Percentiles rank a stretch among this genome's conserved stretches.
Conservation (phyloP, 2,113 vertebrate species). For the Poicephalus gulielmi region DNA sequence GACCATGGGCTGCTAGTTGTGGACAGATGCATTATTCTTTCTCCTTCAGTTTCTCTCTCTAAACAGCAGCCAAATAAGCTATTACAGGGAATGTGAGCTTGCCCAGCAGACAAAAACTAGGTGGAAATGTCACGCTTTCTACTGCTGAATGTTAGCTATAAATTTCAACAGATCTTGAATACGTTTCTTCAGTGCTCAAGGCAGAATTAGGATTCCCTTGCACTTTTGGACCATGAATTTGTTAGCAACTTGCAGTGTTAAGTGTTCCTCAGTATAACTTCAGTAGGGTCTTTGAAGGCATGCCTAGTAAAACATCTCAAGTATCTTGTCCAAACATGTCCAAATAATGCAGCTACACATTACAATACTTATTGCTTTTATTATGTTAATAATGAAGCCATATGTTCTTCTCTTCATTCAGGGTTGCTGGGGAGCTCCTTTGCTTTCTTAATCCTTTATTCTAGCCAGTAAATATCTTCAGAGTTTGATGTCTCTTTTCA, state of each 20-base stretch:
- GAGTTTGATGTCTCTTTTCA: background rate
- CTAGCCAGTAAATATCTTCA: background rate
- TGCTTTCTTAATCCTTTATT: background rate
- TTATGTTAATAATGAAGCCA: background rate
- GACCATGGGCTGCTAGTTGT: background rate
- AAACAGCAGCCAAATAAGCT: too few species aligned
- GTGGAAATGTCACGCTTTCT: background rate
- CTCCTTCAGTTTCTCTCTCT: background rate
- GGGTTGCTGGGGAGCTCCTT: background rate
- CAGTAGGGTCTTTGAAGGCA: background rate
- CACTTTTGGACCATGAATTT: background rate
- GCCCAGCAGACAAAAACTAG: background rate
- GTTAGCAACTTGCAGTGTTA: background rate
- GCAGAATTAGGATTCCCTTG: background rate
- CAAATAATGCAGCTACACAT: background rate
- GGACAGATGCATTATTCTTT: background rate
- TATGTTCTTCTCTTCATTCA: background rate
- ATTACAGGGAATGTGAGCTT: background rate
- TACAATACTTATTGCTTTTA: background rate
- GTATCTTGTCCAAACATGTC: fast-evolving
- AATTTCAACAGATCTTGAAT: background rate
- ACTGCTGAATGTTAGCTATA: background rate
- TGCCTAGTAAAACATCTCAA: background rate
- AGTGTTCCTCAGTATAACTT: background rate
- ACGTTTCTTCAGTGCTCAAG: background rate